phyloP scores from a whole-genome alignment of 2,797 vertebrate genomes.

The Pelobates cultripes region DNA sequence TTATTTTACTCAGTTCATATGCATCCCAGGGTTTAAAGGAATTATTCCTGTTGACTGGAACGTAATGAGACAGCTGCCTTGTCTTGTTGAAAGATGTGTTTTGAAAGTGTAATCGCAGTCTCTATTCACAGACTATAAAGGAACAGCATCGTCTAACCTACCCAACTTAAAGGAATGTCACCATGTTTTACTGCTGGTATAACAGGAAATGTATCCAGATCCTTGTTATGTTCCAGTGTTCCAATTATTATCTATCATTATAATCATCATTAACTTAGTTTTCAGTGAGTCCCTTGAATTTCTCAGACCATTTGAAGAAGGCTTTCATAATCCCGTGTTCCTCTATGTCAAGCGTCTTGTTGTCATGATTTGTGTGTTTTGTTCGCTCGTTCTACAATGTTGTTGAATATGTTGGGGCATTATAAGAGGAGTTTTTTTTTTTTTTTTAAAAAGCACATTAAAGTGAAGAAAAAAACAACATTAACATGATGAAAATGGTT shows the following conservation, averaged over 20 bases:
- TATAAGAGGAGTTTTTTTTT: no score
- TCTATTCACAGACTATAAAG: constrained; percentile 23
- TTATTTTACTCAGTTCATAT: constrained; percentile 47
- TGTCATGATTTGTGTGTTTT: no score
- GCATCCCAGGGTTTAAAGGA: constrained; percentile 47
- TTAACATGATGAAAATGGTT: no score
- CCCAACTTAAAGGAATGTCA: constrained; percentile 32
- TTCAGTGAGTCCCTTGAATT: no score
- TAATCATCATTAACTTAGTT: no score
- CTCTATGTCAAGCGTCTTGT: no score
- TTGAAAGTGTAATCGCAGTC: constrained; percentile 51
- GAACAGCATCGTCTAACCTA: not conserved
- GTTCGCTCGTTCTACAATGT: no score
- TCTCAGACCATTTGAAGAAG: no score
- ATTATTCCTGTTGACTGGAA: constrained; percentile 38
- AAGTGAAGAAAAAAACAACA: no score
- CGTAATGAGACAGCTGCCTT: constrained; percentile 44
- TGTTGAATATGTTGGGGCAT: no score
- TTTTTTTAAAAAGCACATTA: no score
- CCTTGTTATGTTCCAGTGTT: not conserved
- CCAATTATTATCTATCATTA: not conserved
- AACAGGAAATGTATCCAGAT: constrained; percentile 16
- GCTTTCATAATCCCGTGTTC: no score
- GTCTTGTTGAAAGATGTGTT: constrained; percentile 44
- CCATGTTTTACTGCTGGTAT: constrained; percentile 11